Conservation (phyloP, 2,113 vertebrate genomes). For the Corvus hawaiiensis region DNA sequence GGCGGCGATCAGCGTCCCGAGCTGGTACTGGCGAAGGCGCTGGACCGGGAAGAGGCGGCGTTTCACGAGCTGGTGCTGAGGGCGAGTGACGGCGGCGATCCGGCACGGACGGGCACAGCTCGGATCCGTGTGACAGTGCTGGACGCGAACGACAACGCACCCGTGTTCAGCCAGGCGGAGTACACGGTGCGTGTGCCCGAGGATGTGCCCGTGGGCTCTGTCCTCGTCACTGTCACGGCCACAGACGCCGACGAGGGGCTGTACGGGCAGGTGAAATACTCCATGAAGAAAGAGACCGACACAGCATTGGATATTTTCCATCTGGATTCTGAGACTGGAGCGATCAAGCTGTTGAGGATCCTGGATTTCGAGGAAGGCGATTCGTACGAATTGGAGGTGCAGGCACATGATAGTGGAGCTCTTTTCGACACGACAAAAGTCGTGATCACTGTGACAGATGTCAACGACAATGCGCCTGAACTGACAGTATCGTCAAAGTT, state of each 20-base stretch:
- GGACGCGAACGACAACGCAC: neutral
- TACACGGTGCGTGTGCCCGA: neutral
- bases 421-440: neutral
- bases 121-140: neutral
- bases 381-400: neutral
- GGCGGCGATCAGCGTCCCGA: no score
- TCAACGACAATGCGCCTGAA: conserved; percentile 57
- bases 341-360: fast-evolving
- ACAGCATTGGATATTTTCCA: neutral
- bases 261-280: neutral
- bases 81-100: neutral
- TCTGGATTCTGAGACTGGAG: neutral
- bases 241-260: fast-evolving
- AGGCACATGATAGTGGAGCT: fast-evolving
- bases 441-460: fast-evolving
- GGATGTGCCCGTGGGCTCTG: neutral
- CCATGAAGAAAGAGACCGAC: neutral
- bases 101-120: neutral
- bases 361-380: neutral
- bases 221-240: fast-evolving
- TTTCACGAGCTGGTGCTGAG: no score
- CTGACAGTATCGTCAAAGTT: neutral
- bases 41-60: no score
- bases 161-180: neutral
- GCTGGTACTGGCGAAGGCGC: no score